A percentile compares a stretch with the other conserved stretches of the same genome.
phyloP scores from a whole-genome alignment of 2,888 invertebrate species.

The Hypolimnas misippus region DNA sequence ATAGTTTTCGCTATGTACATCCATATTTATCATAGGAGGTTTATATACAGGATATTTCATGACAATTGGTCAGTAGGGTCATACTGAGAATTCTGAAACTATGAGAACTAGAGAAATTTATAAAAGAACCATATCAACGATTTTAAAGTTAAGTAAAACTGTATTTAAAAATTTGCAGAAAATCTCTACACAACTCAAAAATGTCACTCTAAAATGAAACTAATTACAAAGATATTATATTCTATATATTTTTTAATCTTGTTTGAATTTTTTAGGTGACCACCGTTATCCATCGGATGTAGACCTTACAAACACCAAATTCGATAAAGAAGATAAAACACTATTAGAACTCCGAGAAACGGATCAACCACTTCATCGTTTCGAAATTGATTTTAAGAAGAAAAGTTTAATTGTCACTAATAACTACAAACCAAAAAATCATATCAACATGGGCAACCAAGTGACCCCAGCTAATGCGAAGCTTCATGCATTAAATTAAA shows the following conservation, averaged over 20 bases:
- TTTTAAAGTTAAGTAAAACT: too few species aligned
- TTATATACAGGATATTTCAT: too few species aligned
- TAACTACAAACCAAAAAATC: constrained; percentile 64
- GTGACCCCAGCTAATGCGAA: constrained; percentile 50
- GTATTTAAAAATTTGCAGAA: too few species aligned
- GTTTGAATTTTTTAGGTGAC: constrained; percentile 73
- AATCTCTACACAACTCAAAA: too few species aligned
- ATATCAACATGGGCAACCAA: constrained; percentile 71
- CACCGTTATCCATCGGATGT: constrained; percentile 71
- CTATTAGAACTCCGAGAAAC: constrained; percentile 62
- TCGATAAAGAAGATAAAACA: constrained; percentile 57
- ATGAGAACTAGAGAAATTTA: too few species aligned
- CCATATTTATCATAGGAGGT: too few species aligned
- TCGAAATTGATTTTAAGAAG: constrained; percentile 51
- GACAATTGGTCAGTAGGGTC: too few species aligned
- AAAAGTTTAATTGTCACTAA: constrained; percentile 53
- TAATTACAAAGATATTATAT: not conserved
- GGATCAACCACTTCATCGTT: constrained; percentile 59
- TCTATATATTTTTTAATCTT: not conserved
- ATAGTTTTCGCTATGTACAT: too few species aligned
- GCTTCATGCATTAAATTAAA: constrained; percentile 41
- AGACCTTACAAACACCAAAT: constrained; percentile 57
- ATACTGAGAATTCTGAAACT: too few species aligned
- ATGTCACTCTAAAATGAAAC: too few species aligned
- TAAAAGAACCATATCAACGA: too few species aligned